phyloP scores from a whole-genome alignment of 2,113 vertebrate genomes.

The Nannobrachium achirus region DNA sequence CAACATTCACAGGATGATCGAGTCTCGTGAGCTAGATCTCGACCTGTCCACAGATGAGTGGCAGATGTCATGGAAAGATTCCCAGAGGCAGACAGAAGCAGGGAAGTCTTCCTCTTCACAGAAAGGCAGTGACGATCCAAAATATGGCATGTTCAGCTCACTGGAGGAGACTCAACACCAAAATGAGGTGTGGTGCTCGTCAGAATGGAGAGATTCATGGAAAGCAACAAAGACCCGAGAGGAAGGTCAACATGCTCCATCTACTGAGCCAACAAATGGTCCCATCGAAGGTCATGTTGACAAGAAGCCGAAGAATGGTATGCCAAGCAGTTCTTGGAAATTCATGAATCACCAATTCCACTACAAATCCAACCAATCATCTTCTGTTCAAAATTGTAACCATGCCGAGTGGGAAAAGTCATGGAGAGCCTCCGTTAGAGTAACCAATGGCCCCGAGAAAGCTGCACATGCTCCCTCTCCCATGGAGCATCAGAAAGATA shows the following conservation, averaged over 20 bases:
- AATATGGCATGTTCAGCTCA: constrained; percentile 20
- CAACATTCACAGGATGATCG: constrained; percentile 3
- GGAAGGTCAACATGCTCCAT: neutral
- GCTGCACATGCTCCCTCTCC: too few relatives aligned
- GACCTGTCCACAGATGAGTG: constrained; percentile 39
- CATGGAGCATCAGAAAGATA: too few relatives aligned
- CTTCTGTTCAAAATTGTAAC: too few relatives aligned
- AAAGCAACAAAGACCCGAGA: constrained; percentile 51
- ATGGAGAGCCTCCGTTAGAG: too few relatives aligned
- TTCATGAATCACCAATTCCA: too few relatives aligned
- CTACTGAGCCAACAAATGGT: neutral
- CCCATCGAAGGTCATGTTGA: neutral
- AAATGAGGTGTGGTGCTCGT: constrained; percentile 31
- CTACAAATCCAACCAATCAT: too few relatives aligned
- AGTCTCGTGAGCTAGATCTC: constrained; percentile 23
- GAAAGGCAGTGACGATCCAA: neutral
- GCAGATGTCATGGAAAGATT: constrained; percentile 66
- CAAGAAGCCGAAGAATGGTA: neutral
- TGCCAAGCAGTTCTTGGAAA: constrained; percentile 46
- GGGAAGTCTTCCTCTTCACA: neutral
- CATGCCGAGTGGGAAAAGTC: too few relatives aligned
- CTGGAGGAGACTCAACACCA: constrained; percentile 39
- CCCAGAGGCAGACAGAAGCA: neutral
- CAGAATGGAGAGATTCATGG: constrained; percentile 66
- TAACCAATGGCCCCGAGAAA: too few relatives aligned